Evolutionary conservation across 2,888 invertebrate species (phyloP), one percentile per base, ranked within the genome.

Genomic region (Apamea sordens): DNA sequence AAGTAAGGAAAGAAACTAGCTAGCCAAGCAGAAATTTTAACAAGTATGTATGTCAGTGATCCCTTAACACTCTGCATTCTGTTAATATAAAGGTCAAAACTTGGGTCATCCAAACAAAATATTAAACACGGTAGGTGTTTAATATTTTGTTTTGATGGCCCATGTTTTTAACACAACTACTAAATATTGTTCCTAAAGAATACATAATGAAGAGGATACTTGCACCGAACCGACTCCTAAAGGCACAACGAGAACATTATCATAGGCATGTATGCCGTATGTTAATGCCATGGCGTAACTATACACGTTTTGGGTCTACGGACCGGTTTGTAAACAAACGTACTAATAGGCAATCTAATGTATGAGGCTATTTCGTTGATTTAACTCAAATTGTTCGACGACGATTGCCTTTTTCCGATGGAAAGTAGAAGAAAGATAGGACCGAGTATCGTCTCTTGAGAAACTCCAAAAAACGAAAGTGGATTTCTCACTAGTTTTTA

Each of bases 241-340:
- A 82, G 78, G 64, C 68, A 50, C 64, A 71, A 73, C 84, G 56
- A 84, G 71, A 68, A 56, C 59, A 86, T 82, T 84, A 85, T 83
- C 89, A 89, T 90, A 89, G 79, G 80, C 82, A 80, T 88, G 83
- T 85, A 86, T 84, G 84, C 76, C 85, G 85, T 85, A 88, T 89
- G 89, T 79, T 86, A 89, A 90, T 88, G 74, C 41, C 7, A 81
- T 93, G 92, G 91, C 88, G 91, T 89, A 92, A 92, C 90, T 72
- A 81, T 79, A 87, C 85, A 82, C 80, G 85, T 87, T 88, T 85
- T 83, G 85, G 91, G 91, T 92, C 90, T 85, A 89, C 76, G 90
- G 91, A 92, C 93, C 83, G 89, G 83, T 89, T 86, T 86, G 90
- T 92, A 91, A 93, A 92, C 92, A 93, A 85, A 86, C 68, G n/a